Base-by-base conservation (phyloP, 2,797 vertebrate species). In the Sylvia borin region DNA sequence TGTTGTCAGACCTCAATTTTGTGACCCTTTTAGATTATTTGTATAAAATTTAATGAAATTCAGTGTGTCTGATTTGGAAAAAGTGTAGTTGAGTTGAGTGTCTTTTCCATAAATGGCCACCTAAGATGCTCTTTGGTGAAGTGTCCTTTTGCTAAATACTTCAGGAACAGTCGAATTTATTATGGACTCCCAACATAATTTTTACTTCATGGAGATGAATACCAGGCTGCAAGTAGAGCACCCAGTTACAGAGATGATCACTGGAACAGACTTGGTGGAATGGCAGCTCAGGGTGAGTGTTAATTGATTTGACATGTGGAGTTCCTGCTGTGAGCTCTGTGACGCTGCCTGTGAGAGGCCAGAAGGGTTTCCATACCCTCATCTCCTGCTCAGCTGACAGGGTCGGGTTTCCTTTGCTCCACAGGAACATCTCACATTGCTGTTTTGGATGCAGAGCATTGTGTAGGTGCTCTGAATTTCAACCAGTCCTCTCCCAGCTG, bases 201-300 rank as follows among this genome's bases (percentile, higher is more conserved):
- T 99, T 96, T 99, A 99, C 97, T 99, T 99, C 97, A 99, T 99
- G 99, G 99, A 99, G 96, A 99, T 99, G 99, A 99, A 99, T 96
- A 99, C 99, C 20, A 98, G 99, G 75, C 98, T 99, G 85, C 99
- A 99, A 95, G 99, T 99, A 89, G 99, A 99, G 80, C 99, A 99
- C 83, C 99, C 99, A 0, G 98, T 99, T 55, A 99, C 99, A 3
- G 99, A 99, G 97, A 99, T 99, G 99, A 98, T 99, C 98, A 99
- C 99, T 18, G 99, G 99, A 31, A 99, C 99, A 8, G 99, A 99
- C 97, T 97, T 99, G 98, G 99, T 99, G 96, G 99, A 99, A 93
- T 99, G 99, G 99, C 99, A 99, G 95, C 98, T 99, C 53, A 97
- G 99, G 98, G 99, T 99, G 85, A 96, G 97, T 38, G 58, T n/a